Evolutionary conservation across 1,140 invertebrate species (phyloP), one percentile per base, ranked within the genome.

Genomic region (Physella acuta): DNA sequence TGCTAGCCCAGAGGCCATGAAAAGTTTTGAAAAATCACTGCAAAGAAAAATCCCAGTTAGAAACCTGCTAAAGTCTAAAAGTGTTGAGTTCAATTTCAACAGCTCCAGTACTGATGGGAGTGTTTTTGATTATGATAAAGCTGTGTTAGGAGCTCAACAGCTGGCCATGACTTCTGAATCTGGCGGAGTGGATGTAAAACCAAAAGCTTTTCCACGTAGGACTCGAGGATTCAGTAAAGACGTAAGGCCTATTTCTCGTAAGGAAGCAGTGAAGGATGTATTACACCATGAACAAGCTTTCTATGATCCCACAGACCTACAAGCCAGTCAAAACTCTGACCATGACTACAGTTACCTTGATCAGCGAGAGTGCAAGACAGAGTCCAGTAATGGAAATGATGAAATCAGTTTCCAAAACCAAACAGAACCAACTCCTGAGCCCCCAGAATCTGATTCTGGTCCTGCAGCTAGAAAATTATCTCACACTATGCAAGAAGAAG

Each of bases 51-150:
- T 30, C 8, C 36, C 60, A 31, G 17, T 30, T 11, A 51, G 28
- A 20, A 8, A 8, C 14, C 55, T 66, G 55, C n/a, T 26, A 4
- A 33, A 56, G 26, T 26, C 66, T 31, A 58, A 60, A 24, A 68
- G 66, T 51, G 66, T 68, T 39, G 66, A 68, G 11, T 68, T 68
- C 24, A 68, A 60, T 34, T 68, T 68, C 26, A 68, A 68, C 56
- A 68, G 66, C 28, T 68, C 66, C 4, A 68, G 66, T 28, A 68
- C 66, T 11, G 66, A 68, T 24, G 66, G 66, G n/a, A 68, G 66
- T 60, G 55, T 68, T 17, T 68, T 68, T 51, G 66, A 68, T 60
- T 68, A 68, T 51, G 66, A 68, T 3, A 59, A 49, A 49, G 66
- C 66, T 33, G 55, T 68, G n/a, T 11, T 16, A 30, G 58, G 58